These are phyloP conservation scores for Agraylea sexmaculata DNA, from an alignment of 1,140 invertebrate species.

Conservation along the genomic window DNA sequence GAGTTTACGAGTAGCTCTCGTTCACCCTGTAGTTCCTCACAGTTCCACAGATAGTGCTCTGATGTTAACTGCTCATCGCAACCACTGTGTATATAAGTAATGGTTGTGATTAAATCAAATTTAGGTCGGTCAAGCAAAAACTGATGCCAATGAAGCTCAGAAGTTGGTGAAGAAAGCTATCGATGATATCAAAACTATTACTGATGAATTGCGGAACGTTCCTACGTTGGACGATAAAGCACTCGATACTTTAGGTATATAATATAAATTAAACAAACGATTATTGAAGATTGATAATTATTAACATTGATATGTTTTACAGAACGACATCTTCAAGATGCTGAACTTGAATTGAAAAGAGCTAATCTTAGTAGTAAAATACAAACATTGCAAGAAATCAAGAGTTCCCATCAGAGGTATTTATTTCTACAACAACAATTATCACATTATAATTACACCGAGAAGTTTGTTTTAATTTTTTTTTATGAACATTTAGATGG, in stretches of 20 bases:
- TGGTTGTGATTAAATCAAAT: too few relatives aligned
- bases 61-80: too few relatives aligned
- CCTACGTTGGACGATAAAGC: slow-evolving; percentile 38
- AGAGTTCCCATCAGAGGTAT: slow-evolving; percentile 54
- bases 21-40: too few relatives aligned
- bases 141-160: slow-evolving; percentile 61
- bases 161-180: slow-evolving; percentile 72
- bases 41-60: too few relatives aligned
- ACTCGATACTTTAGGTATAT: slow-evolving; percentile 30
- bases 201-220: slow-evolving; percentile 65
- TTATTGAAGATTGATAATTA: slow-evolving; percentile 2
- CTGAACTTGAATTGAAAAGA: slow-evolving; percentile 59
- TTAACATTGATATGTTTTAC: slow-evolving; percentile 13
- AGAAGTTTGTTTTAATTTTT: slow-evolving; percentile 9
- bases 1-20: too few relatives aligned
- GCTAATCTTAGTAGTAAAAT: slow-evolving; percentile 69
- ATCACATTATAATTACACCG: background rate
- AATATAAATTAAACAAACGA: slow-evolving; percentile 1
- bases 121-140: slow-evolving; percentile 80
- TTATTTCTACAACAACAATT: background rate
- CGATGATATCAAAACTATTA: slow-evolving; percentile 65
- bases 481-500: slow-evolving; percentile 47
- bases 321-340: slow-evolving; percentile 60
- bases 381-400: slow-evolving; percentile 54
- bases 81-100: too few relatives aligned